Conservation (phyloP, 2,888 invertebrate genomes). For the Pseudoips prasinana region DNA sequence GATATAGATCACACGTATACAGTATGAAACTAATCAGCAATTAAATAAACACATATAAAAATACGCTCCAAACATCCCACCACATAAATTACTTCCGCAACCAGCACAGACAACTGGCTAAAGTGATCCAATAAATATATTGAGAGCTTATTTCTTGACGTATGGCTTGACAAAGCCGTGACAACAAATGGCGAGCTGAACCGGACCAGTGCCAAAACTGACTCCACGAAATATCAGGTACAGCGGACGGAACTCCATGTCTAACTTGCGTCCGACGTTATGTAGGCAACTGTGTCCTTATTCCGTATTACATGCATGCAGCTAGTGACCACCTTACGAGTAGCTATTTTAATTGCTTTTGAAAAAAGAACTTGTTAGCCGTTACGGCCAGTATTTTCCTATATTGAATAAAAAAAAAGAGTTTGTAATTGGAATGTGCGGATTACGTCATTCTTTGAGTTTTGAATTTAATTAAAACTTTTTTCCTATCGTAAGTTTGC, state of each 20-base stretch:
- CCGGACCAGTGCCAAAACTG: slow-evolving; percentile 24
- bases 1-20: too few relatives aligned
- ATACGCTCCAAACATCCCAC: not conserved
- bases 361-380: not conserved
- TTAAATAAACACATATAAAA: too few relatives aligned
- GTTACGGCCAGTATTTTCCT: too few relatives aligned
- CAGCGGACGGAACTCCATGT: slow-evolving; percentile 5
- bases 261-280: slow-evolving; percentile 20
- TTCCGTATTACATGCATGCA: slow-evolving; percentile 21
- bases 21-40: too few relatives aligned
- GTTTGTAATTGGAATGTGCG: too few relatives aligned
- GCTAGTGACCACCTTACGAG: slow-evolving; percentile 9
- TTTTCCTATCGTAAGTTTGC: too few relatives aligned
- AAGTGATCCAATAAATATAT: slow-evolving; percentile 27
- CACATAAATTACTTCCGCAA: slow-evolving; percentile 7
- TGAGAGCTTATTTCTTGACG: slow-evolving; percentile 18
- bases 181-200: slow-evolving; percentile 23
- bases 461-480: too few relatives aligned
- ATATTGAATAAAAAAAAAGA: too few relatives aligned
- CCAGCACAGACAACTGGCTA: slow-evolving; percentile 12
- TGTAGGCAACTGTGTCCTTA: slow-evolving; percentile 29
- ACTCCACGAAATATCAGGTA: slow-evolving; percentile 29
- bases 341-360: slow-evolving; percentile 1
- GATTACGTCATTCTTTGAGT: too few relatives aligned
- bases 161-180: slow-evolving; percentile 16